Percentiles rank a stretch among this genome's conserved stretches.
Conservation (phyloP, 2,888 invertebrate genomes). For the Anorthoa munda region DNA sequence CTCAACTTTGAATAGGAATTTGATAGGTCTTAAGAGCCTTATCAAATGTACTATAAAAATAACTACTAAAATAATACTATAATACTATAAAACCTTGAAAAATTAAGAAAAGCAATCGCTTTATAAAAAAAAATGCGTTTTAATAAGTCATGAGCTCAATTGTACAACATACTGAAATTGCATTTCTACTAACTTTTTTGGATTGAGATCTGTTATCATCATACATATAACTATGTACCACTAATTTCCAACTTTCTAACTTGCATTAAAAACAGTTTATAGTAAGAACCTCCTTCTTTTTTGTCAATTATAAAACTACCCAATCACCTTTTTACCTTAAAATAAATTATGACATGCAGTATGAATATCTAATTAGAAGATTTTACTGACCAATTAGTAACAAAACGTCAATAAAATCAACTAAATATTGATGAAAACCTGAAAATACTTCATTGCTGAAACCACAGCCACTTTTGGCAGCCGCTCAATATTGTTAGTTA, state of each 20-base stretch:
- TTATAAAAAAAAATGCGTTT: too few relatives aligned
- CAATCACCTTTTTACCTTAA: conserved; percentile 15
- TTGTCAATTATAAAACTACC: neutral
- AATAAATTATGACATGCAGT: conserved; percentile 40
- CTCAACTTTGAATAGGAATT: too few relatives aligned
- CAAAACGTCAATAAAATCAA: conserved; percentile 12
- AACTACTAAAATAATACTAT: too few relatives aligned
- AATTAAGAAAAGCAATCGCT: too few relatives aligned
- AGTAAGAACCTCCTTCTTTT: conserved; percentile 13
- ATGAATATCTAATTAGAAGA: conserved; percentile 31
- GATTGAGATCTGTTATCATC: too few relatives aligned
- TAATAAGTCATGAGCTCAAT: too few relatives aligned
- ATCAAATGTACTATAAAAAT: too few relatives aligned
- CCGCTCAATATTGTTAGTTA: conserved; percentile 30
- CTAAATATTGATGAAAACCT: conserved; percentile 23
- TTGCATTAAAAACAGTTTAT: neutral
- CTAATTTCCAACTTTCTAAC: neutral
- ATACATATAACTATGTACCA: neutral
- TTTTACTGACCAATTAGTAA: conserved; percentile 14
- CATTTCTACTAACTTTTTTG: neutral
- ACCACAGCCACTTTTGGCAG: neutral
- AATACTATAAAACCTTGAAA: too few relatives aligned
- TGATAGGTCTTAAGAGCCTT: too few relatives aligned
- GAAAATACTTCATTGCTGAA: conserved; percentile 7
- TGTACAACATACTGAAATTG: neutral